Percentiles rank a stretch among this genome's conserved stretches.
These are phyloP conservation scores for Neolamprologus kungweensis DNA, from an alignment of 2,113 vertebrate genomes.

Conservation along the genomic window DNA sequence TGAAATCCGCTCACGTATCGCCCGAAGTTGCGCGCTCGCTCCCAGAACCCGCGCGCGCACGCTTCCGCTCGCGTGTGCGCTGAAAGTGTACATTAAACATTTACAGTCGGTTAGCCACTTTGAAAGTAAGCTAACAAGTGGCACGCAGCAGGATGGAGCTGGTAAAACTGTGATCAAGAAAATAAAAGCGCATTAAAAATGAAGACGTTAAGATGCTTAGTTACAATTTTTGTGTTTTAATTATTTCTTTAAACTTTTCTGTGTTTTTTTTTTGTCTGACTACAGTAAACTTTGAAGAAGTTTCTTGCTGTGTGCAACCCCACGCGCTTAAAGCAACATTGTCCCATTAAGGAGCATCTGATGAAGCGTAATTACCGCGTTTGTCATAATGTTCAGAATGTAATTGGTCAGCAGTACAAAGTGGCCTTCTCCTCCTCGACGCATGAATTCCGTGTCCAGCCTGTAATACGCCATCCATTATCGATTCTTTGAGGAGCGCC, in stretches of 20 bases:
- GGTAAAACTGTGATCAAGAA: not conserved
- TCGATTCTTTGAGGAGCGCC: conserved; percentile 25
- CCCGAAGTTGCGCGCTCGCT: not conserved
- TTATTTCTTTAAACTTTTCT: not conserved
- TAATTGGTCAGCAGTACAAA: not conserved
- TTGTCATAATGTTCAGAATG: conserved; percentile 11
- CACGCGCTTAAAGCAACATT: not conserved
- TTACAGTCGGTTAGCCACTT: not conserved
- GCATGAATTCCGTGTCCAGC: not conserved
- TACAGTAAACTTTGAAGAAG: not conserved
- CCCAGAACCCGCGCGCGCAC: not conserved
- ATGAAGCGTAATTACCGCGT: not conserved
- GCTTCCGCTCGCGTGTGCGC: not conserved
- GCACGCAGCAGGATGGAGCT: not conserved
- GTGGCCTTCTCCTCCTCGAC: not conserved
- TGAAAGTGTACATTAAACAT: not conserved
- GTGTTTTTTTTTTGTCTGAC: not conserved
- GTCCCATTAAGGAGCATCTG: not conserved
- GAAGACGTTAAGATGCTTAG: not conserved
- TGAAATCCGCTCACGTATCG: conserved; percentile 38
- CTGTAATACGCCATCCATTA: not conserved
- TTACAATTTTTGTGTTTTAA: not conserved
- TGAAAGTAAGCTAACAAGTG: not conserved
- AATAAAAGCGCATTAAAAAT: not conserved
- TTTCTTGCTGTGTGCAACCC: not conserved